Evolutionary conservation across 2,797 vertebrate genomes (phyloP), one percentile per base, ranked within the genome.

Genomic region (Eulemur rubriventer): DNA sequence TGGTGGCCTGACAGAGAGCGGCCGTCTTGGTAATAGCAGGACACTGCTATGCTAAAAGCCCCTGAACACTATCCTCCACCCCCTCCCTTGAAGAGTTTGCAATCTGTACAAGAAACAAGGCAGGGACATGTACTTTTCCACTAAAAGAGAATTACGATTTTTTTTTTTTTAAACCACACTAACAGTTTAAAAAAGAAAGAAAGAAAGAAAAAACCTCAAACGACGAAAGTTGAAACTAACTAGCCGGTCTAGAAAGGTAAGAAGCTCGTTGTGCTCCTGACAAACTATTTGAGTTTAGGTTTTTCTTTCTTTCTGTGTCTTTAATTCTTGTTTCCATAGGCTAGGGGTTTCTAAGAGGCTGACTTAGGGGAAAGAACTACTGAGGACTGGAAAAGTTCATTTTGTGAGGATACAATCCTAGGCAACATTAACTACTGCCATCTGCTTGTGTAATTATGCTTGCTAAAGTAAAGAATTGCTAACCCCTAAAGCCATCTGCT

Each of bases 1-100:
- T 41, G 41, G 0, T 10, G 14, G 2, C 28, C 14, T 0, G n/a
- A 16, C 2, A 2, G 13, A 17, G 17, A n/a, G 6, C 14, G 6
- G 28, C 35, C 4, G 1, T 6, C 14, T 4, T 0, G 33, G 73
- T 16, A 11, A 2, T 1, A 80, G 41, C 55, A 11, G 33, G 28
- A 41, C 20, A 17, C 28, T 59, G 1, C 3, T 7, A 20, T 24
- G 26, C 55, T 7, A 14, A 35, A 50, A 55, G 52, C 26, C 3
- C 0, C 10, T 0, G 28, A 55, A 78, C 8, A 3, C 8, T 24
- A 0, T 48, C 38, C 24, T 81, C 4, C 46, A 35, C 20, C 9
- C 55, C 48, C 46, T 24, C 14, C 26, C n/a, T 13, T 20, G 2
- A 59, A 76, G 22, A 33, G 8, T 63, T 63, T 57, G 87, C 84